Evolutionary conservation across 2,797 vertebrate genomes (phyloP), one percentile per base, ranked within the genome.

Genomic region (Acanthurus lineatus): DNA sequence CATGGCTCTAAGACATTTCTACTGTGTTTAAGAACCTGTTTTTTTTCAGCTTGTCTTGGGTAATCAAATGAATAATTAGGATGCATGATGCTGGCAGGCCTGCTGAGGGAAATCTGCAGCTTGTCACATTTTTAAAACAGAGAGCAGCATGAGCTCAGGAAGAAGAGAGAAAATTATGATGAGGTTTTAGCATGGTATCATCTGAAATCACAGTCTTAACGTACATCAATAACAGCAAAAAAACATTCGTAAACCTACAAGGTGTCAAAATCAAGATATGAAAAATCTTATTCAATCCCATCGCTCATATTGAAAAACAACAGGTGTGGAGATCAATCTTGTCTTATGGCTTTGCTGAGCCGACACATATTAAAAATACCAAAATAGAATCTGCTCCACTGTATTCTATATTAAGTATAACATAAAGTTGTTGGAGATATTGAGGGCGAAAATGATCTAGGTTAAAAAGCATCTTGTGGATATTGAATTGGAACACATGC

Each of bases 51-150:
- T 72, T 19, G 52, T 71, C 40, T 78, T 59, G 22, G 38, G 1
- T 66, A 66, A 85, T 77, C 60, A 73, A 79, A 84, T 56, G 40
- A 69, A 72, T 78, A 70, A 86, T 81, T 87, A 53, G 73, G 28
- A 64, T 65, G 66, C 64, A 10, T 14, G 25, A 71, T 35, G 38
- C 48, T 54, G 49, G 59, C 74, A 66, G 63, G 49, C 68, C 74
- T 82, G 86, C 79, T 64, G 60, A 59, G 69, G 76, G 65, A 69
- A 81, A 76, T 74, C 72, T 76, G 56, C 69, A 64, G 65, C 68
- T 35, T 72, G 25, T 80, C 77, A 51, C 73, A 53, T 70, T 44
- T 59, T 66, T n/a, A 44, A 20, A 79, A 66, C 28, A 64, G 49
- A 58, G 28, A 64, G 59, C 70, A 77, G 76, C 65, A 2, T 48